Conservation (phyloP, 2,113 vertebrate genomes). For the Melanotaenia duboulayi region DNA sequence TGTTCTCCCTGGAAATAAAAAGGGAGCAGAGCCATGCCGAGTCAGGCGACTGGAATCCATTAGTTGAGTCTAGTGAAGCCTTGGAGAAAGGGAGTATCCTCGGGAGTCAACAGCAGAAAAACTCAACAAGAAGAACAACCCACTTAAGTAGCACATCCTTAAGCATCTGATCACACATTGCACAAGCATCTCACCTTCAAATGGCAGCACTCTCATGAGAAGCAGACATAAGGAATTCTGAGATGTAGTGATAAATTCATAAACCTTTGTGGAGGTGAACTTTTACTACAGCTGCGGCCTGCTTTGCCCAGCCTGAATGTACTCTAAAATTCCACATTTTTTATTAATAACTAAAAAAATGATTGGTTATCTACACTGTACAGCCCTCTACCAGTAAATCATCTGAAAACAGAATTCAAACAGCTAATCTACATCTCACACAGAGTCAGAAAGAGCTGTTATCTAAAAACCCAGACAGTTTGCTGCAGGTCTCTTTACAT, state of each 20-base stretch:
- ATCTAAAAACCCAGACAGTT: constrained; percentile 67
- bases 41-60: constrained; percentile 70
- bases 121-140: constrained; percentile 60
- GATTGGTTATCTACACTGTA: constrained; percentile 17
- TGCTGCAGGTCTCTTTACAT: constrained; percentile 71
- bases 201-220: constrained; percentile 17
- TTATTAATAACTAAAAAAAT: constrained; percentile 45
- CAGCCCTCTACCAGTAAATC: constrained; percentile 5
- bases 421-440: constrained; percentile 52
- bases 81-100: constrained; percentile 62
- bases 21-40: constrained; percentile 33
- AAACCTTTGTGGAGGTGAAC: constrained; percentile 6
- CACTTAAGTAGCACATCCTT: constrained; percentile 48
- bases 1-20: constrained; percentile 41
- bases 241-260: constrained; percentile 20
- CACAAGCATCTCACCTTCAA: constrained; percentile 35
- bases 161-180: constrained; percentile 48
- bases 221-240: constrained; percentile 36
- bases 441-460: constrained; percentile 44
- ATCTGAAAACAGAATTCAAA: constrained; percentile 38
- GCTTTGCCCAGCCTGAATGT: constrained; percentile 12
- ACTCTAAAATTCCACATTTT: constrained; percentile 40
- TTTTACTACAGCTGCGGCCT: not conserved
- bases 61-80: constrained; percentile 49
- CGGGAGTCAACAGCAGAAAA: constrained; percentile 54